These are phyloP conservation scores for Drosophila littoralis DNA, from an alignment of 1,140 invertebrate species.

Conservation along the genomic window DNA sequence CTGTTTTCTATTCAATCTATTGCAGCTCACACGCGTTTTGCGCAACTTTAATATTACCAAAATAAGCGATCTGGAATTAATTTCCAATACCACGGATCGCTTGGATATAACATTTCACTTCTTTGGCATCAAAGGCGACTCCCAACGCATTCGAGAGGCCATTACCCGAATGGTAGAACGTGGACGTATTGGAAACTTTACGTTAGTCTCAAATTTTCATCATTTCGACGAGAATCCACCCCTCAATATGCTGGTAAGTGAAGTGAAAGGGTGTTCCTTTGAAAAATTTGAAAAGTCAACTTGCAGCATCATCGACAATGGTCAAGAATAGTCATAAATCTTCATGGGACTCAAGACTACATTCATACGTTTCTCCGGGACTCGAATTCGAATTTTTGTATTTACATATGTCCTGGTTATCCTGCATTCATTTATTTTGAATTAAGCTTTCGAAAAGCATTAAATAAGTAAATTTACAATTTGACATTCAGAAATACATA, in stretches of 20 bases:
- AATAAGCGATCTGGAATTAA: slow-evolving; percentile 88
- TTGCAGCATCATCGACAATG: too few relatives aligned
- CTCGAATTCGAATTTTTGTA: not conserved
- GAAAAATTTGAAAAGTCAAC: too few relatives aligned
- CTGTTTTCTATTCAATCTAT: slow-evolving; percentile 52
- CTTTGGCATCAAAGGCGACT: slow-evolving; percentile 86
- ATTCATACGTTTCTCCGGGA: too few relatives aligned
- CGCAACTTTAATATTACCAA: slow-evolving; percentile 88
- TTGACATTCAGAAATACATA: slow-evolving; percentile 22
- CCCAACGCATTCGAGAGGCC: slow-evolving; percentile 87
- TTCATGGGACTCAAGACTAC: too few relatives aligned
- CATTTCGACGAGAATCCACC: slow-evolving; percentile 87
- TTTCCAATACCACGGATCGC: slow-evolving; percentile 87
- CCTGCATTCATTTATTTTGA: slow-evolving; percentile 3
- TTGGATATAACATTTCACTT: slow-evolving; percentile 88
- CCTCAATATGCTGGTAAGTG: slow-evolving; percentile 85
- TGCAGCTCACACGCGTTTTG: slow-evolving; percentile 88
- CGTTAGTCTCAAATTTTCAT: slow-evolving; percentile 87
- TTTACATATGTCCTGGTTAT: not conserved
- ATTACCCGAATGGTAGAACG: slow-evolving; percentile 87
- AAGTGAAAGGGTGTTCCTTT: not conserved
- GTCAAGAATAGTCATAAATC: too few relatives aligned
- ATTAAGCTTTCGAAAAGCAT: not conserved
- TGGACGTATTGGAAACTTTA: slow-evolving; percentile 87
- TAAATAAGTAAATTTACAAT: slow-evolving; percentile 7